phyloP scores from a whole-genome alignment of 30 jellyfish, hydroid and myxozoan genomes.

The Chrysaora quinquecirrha region DNA sequence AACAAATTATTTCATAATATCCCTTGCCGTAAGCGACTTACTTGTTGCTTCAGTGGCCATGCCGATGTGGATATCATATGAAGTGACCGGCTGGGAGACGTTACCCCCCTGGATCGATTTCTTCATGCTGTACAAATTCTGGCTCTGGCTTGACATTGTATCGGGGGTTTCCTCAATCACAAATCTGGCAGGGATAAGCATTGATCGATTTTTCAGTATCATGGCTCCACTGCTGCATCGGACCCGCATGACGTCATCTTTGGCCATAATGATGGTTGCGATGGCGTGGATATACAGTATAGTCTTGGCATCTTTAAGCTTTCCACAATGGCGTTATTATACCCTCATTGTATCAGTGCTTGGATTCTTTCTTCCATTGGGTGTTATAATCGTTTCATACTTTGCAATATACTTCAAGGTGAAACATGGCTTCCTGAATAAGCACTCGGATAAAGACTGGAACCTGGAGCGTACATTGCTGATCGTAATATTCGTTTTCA shows the following conservation, averaged over 20 bases:
- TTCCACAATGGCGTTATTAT: slow-evolving; percentile 28
- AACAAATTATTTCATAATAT: slow-evolving; percentile 73
- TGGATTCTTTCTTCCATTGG: slow-evolving; percentile 80
- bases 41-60: slow-evolving; percentile 78
- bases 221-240: slow-evolving; percentile 78
- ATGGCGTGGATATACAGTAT: slow-evolving; percentile 76
- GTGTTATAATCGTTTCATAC: slow-evolving; percentile 60
- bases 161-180: slow-evolving; percentile 86
- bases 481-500: slow-evolving; percentile 69
- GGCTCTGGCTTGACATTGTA: slow-evolving; percentile 73
- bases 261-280: slow-evolving; percentile 52
- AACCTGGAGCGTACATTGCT: slow-evolving; percentile 76
- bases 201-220: slow-evolving; percentile 85
- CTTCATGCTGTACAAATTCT: slow-evolving; percentile 30
- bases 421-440: slow-evolving; percentile 29
- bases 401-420: slow-evolving; percentile 47
- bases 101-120: slow-evolving; percentile 77
- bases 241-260: slow-evolving; percentile 65
- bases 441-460: slow-evolving; percentile 60
- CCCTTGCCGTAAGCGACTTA: slow-evolving; percentile 83
- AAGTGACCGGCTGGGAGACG: slow-evolving; percentile 59
- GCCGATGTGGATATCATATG: slow-evolving; percentile 89
- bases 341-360: slow-evolving; percentile 44
- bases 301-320: slow-evolving; percentile 55
- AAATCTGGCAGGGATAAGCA: slow-evolving; percentile 78